Conservation (phyloP, 2,797 vertebrate species). For the Hyperoplus lanceolatus region DNA sequence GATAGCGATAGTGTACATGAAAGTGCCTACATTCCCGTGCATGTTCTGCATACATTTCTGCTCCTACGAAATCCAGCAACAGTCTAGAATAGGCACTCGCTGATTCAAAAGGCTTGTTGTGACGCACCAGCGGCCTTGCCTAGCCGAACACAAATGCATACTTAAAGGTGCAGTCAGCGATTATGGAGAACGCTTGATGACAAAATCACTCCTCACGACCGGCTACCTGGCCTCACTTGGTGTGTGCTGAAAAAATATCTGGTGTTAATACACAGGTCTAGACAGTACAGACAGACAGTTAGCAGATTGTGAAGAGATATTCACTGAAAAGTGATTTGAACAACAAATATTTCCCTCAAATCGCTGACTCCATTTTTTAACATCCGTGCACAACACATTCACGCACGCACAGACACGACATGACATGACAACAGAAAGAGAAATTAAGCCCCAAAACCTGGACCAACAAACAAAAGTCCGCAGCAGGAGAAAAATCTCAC, state of each 20-base stretch:
- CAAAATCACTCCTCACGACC: too few species aligned
- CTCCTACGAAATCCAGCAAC: slow-evolving; percentile 22
- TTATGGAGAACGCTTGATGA: too few species aligned
- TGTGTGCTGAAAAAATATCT: too few species aligned
- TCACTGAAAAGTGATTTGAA: too few species aligned
- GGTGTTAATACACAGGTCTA: too few species aligned
- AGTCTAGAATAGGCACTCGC: slow-evolving; percentile 6
- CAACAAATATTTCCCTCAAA: too few species aligned
- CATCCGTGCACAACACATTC: slow-evolving; percentile 1
- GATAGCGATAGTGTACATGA: background rate
- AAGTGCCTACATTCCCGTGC: background rate
- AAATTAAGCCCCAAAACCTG: slow-evolving; percentile 53
- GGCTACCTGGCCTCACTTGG: too few species aligned
- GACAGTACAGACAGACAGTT: too few species aligned
- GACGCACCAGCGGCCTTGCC: slow-evolving; percentile 59
- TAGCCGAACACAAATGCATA: slow-evolving; percentile 49
- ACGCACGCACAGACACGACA: slow-evolving; percentile 11
- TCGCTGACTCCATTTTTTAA: too few species aligned
- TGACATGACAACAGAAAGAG: slow-evolving; percentile 55
- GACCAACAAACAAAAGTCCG: slow-evolving; percentile 67
- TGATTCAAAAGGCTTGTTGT: slow-evolving; percentile 53
- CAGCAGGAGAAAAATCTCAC: slow-evolving; percentile 76
- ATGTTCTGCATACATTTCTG: slow-evolving; percentile 26
- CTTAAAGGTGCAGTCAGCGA: background rate
- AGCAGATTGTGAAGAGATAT: too few species aligned